A percentile compares a stretch with the other conserved stretches of the same genome.
These are phyloP conservation scores for Amazona vittata DNA, from an alignment of 2,113 vertebrate species.

Conservation along the genomic window DNA sequence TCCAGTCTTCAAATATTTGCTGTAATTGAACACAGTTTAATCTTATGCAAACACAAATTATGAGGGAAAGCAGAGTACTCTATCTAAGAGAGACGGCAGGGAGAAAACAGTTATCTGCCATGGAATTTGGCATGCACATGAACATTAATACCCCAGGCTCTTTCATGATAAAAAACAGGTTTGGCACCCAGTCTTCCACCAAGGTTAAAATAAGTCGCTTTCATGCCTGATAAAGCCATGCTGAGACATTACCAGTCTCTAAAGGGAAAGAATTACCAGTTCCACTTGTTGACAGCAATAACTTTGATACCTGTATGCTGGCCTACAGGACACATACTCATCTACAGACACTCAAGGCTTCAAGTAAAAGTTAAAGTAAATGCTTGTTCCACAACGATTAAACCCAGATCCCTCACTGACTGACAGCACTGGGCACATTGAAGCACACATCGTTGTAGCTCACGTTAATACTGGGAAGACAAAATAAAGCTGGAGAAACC, in stretches of 20 bases:
- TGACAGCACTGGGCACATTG: fast-evolving
- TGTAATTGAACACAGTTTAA: neutral
- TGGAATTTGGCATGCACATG: neutral
- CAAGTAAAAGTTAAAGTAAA: neutral
- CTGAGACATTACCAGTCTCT: neutral
- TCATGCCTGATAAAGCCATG: neutral
- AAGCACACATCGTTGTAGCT: fast-evolving
- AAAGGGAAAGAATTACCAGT: neutral
- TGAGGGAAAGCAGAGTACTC: neutral
- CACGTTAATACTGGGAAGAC: neutral
- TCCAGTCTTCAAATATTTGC: neutral
- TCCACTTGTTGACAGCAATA: neutral
- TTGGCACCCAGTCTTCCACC: neutral
- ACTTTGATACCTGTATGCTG: neutral
- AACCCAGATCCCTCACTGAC: neutral
- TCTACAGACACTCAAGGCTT: neutral
- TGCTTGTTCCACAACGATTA: neutral
- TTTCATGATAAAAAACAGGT: neutral
- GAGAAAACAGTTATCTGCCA: neutral
- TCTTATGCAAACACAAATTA: neutral
- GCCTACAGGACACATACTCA: neutral
- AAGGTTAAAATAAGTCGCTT: neutral
- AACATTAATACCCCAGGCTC: neutral
- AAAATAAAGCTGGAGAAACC: neutral
- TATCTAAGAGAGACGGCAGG: neutral